phyloP scores from a whole-genome alignment of 2,888 invertebrate genomes.

The Eupsilia transversa region DNA sequence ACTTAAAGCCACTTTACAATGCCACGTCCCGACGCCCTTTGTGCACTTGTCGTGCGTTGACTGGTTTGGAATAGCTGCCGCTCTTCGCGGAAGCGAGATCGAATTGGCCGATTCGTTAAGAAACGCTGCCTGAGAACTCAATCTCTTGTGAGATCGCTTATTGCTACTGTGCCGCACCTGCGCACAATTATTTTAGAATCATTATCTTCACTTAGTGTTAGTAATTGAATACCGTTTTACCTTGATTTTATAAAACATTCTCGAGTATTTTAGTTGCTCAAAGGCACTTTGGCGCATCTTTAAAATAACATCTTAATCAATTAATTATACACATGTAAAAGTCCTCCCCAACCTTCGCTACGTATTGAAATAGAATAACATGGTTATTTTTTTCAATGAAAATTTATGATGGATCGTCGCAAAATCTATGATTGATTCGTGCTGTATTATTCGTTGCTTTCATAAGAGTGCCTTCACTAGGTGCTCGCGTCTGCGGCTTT shows the following conservation, averaged over 20 bases:
- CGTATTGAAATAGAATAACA: slow-evolving; percentile 72
- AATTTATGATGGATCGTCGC: slow-evolving; percentile 89
- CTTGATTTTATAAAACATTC: neutral
- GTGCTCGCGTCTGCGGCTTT: slow-evolving; percentile 86
- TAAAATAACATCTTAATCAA: neutral
- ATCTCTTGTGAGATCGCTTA: slow-evolving; percentile 84
- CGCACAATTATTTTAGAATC: slow-evolving; percentile 67
- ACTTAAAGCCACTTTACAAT: slow-evolving; percentile 80
- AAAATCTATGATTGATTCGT: slow-evolving; percentile 90
- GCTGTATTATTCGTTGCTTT: slow-evolving; percentile 89
- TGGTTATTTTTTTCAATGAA: slow-evolving; percentile 81
- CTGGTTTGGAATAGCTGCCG: slow-evolving; percentile 79
- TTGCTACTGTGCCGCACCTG: slow-evolving; percentile 73
- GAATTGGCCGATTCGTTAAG: slow-evolving; percentile 78
- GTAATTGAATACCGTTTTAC: slow-evolving; percentile 35
- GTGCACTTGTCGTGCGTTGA: slow-evolving; percentile 84
- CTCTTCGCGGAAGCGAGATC: slow-evolving; percentile 85
- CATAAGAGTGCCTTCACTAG: slow-evolving; percentile 86
- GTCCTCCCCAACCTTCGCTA: slow-evolving; percentile 21
- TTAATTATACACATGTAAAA: neutral
- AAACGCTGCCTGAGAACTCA: slow-evolving; percentile 79
- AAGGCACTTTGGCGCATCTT: neutral
- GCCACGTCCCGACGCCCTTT: slow-evolving; percentile 80
- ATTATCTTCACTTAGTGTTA: slow-evolving; percentile 61
- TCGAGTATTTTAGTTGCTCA: neutral